Conservation (phyloP, 2,113 vertebrate genomes). For the Microcebus tavaratra region DNA sequence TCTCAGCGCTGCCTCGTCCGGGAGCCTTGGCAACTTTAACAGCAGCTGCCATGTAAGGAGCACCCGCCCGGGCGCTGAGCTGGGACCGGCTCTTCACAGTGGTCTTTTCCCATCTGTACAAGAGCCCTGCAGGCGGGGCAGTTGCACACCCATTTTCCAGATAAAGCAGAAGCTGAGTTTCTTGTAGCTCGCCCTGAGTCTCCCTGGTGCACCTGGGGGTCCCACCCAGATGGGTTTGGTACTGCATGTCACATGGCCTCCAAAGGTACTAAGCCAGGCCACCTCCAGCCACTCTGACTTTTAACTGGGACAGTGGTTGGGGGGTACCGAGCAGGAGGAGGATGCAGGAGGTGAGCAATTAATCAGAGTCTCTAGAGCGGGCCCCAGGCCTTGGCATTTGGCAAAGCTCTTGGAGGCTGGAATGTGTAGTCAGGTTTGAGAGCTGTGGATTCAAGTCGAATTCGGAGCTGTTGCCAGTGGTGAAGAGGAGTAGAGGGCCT, state of each 20-base stretch:
- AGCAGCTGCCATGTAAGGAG: neutral
- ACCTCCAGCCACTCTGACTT: neutral
- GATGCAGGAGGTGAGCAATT: neutral
- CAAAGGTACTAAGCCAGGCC: neutral
- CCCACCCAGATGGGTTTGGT: neutral
- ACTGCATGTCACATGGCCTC: neutral
- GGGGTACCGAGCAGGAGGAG: too few relatives aligned
- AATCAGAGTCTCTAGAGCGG: accelerated
- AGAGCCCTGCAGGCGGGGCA: neutral
- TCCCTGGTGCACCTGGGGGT: accelerated
- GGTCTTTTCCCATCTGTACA: accelerated
- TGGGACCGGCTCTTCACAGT: accelerated
- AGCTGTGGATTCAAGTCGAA: neutral
- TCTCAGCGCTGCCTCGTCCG: accelerated
- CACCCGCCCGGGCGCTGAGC: neutral
- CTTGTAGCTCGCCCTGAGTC: neutral
- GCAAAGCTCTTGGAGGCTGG: neutral
- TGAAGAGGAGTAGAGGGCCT: accelerated
- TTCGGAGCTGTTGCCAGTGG: neutral
- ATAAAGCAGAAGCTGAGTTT: too few relatives aligned
- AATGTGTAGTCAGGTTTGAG: neutral
- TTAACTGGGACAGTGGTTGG: too few relatives aligned
- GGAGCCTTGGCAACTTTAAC: neutral
- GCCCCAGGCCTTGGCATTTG: neutral
- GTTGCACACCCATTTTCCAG: neutral